phyloP scores from a whole-genome alignment of 2,888 invertebrate genomes.

The Tetanocera ferruginea region DNA sequence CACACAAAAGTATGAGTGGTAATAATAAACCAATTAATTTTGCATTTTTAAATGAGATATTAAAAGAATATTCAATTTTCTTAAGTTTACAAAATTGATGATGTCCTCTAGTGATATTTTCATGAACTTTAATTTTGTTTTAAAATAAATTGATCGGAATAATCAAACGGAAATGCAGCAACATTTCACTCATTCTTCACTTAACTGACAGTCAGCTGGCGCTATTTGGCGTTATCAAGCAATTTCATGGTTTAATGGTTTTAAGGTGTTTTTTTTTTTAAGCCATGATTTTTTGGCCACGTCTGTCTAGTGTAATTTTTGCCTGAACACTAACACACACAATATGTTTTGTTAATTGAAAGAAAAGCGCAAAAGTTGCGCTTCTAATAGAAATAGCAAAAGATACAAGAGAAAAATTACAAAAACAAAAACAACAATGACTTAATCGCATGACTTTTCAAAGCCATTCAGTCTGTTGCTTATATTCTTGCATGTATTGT shows the following conservation, averaged over 20 bases:
- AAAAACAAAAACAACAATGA: background rate
- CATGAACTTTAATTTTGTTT: no score
- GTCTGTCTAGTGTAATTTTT: background rate
- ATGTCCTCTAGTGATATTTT: background rate
- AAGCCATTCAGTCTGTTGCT: constrained; percentile 8
- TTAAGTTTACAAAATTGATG: background rate
- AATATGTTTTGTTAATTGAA: constrained; percentile 42
- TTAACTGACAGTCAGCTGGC: constrained; percentile 16
- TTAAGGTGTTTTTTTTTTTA: constrained; percentile 11
- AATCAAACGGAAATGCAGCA: constrained; percentile 8
- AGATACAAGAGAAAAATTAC: background rate
- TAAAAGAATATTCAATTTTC: background rate
- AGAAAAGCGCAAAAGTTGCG: constrained; percentile 26
- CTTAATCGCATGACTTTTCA: constrained; percentile 40
- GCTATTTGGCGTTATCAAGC: background rate
- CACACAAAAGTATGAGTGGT: background rate
- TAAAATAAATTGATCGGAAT: no score
- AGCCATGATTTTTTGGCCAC: background rate
- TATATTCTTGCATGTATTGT: background rate
- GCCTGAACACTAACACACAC: background rate
- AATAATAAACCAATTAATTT: background rate
- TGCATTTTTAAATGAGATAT: background rate
- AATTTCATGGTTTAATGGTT: constrained; percentile 44
- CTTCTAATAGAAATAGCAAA: background rate
- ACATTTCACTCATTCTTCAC: background rate